Evolutionary conservation across 1,140 invertebrate genomes (phyloP).

Genomic region (Drosophila novamexicana): DNA sequence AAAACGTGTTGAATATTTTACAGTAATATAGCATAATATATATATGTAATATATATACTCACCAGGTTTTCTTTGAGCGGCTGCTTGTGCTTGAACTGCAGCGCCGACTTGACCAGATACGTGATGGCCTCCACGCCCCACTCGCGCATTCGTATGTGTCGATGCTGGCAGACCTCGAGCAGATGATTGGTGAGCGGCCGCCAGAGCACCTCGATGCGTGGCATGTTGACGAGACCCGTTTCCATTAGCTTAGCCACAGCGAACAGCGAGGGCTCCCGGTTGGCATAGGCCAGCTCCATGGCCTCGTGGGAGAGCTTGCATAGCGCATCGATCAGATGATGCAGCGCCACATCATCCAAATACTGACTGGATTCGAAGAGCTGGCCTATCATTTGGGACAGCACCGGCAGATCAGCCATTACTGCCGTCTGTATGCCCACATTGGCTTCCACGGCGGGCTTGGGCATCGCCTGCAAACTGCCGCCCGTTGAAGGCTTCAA

Average conservation of each 20-base stretch:
- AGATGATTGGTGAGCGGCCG: conserved; percentile 98
- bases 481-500: conserved; percentile 97
- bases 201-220: conserved; percentile 97
- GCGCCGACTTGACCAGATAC: conserved; percentile 96
- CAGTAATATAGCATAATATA: too few relatives aligned
- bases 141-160: conserved; percentile 96
- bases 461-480: conserved; percentile 89
- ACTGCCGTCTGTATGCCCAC: conserved; percentile 98
- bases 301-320: conserved; percentile 98
- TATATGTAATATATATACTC: conserved; percentile 12
- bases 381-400: conserved; percentile 96
- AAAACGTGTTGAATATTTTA: too few relatives aligned
- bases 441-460: conserved; percentile 90
- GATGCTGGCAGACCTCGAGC: conserved; percentile 97
- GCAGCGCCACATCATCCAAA: conserved; percentile 96
- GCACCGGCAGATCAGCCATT: conserved; percentile 97
- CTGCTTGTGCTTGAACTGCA: conserved; percentile 93
- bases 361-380: conserved; percentile 97
- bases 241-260: conserved; percentile 98
- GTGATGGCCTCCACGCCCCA: conserved; percentile 99
- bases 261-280: conserved; percentile 98
- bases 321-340: conserved; percentile 98
- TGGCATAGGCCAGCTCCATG: conserved; percentile 98
- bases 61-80: conserved; percentile 94
- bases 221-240: conserved; percentile 97